Evolutionary conservation across 2,888 invertebrate genomes (phyloP).

Genomic region (Subacronicta megacephala): DNA sequence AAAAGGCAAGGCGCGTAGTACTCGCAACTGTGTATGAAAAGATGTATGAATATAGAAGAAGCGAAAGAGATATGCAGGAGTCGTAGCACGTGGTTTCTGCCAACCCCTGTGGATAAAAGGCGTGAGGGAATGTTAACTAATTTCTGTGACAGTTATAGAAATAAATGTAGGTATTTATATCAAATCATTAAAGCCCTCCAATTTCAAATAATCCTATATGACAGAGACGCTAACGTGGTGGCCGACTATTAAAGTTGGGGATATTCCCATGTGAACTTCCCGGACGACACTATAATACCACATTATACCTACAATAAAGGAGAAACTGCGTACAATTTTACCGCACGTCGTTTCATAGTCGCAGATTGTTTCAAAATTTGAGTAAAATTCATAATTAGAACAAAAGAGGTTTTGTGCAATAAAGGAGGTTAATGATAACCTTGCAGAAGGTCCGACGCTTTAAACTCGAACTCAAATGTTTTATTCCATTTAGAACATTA

Average conservation of each 20-base stretch:
- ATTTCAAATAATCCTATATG: conserved; percentile 49
- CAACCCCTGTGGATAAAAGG: too few species aligned
- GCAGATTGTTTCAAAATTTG: conserved; percentile 19
- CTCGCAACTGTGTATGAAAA: too few species aligned
- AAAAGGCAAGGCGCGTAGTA: too few species aligned
- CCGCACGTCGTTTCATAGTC: conserved; percentile 7
- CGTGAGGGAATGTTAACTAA: too few species aligned
- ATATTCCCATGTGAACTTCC: conserved; percentile 37
- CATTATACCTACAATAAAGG: conserved; percentile 28
- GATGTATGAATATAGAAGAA: too few species aligned
- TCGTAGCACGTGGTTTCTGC: too few species aligned
- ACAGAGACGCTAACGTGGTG: conserved; percentile 26
- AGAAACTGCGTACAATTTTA: conserved; percentile 23
- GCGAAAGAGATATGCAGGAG: too few species aligned
- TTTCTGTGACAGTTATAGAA: too few species aligned
- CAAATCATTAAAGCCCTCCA: conserved; percentile 19
- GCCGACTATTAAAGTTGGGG: conserved; percentile 30
- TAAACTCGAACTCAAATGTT: too few species aligned
- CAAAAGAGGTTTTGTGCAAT: background rate
- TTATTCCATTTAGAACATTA: too few species aligned
- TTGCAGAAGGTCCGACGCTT: background rate
- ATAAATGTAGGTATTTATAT: too few species aligned
- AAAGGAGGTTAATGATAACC: background rate
- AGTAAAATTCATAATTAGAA: conserved; percentile 34
- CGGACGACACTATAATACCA: conserved; percentile 13